Percentiles rank a stretch among this genome's conserved stretches.
phyloP scores from a whole-genome alignment of 2,113 vertebrate genomes.

The Piaya cayana region DNA sequence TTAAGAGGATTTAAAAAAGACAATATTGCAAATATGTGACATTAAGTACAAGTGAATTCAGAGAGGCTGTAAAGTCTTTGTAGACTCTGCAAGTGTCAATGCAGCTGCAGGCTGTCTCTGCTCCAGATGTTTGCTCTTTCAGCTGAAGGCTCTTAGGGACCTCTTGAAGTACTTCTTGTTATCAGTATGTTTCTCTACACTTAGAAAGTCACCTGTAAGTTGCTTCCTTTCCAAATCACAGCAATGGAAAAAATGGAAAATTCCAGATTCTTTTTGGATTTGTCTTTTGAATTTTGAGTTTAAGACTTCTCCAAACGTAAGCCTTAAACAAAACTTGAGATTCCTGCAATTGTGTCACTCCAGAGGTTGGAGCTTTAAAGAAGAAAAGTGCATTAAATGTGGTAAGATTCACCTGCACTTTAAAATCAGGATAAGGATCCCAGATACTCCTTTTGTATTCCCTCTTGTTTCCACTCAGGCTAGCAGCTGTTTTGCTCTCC shows the following conservation, averaged over 20 bases:
- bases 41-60: background rate
- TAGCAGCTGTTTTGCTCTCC: background rate
- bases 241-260: background rate
- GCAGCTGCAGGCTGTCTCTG: background rate
- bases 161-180: background rate
- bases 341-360: background rate
- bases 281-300: background rate
- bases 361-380: background rate
- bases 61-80: background rate
- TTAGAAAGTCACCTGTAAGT: background rate
- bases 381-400: background rate
- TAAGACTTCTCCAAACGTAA: background rate
- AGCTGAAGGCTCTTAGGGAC: background rate
- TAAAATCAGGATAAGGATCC: background rate
- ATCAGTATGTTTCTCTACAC: background rate
- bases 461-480: background rate
- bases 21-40: background rate
- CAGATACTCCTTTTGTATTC: background rate
- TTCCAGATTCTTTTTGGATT: background rate
- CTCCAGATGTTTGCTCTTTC: background rate
- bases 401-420: background rate
- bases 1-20: background rate
- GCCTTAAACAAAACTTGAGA: background rate
- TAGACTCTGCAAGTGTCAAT: background rate
- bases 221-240: background rate